Evolutionary conservation across 1,140 invertebrate species (phyloP).

Genomic region (Drosophila busckii): DNA sequence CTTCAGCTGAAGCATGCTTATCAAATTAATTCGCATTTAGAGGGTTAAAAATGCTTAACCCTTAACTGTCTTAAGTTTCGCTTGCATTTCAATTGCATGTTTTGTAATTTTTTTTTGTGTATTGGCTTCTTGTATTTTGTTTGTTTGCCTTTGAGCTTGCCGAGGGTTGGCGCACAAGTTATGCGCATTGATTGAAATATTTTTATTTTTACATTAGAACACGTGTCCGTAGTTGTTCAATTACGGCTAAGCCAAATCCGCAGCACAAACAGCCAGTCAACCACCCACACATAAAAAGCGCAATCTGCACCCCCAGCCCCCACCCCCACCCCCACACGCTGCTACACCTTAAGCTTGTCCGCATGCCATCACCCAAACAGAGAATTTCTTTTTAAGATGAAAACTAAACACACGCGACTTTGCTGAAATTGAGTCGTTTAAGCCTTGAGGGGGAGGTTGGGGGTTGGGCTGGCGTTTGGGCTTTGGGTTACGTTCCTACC

Average conservation of each 20-base stretch:
- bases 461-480: no score
- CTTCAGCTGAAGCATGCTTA: constrained; percentile 72
- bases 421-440: constrained; percentile 57
- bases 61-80: constrained; percentile 4
- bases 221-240: constrained; percentile 74
- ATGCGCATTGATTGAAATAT: constrained; percentile 45
- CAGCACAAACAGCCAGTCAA: constrained; percentile 51
- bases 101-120: constrained; percentile 28
- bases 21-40: constrained; percentile 72
- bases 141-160: not conserved
- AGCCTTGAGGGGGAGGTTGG: no score
- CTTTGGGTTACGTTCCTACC: no score
- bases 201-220: constrained; percentile 32
- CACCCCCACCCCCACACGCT: not conserved
- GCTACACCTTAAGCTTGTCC: constrained; percentile 7
- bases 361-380: constrained; percentile 21
- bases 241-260: constrained; percentile 74
- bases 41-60: no score
- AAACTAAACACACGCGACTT: constrained; percentile 66
- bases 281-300: constrained; percentile 33
- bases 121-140: constrained; percentile 10
- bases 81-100: constrained; percentile 38
- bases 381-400: constrained; percentile 62
- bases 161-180: constrained; percentile 51
- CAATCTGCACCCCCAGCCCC: constrained; percentile 14